Base-by-base conservation (phyloP, 2,888 invertebrate genomes). In the Danaus chrysippus region DNA sequence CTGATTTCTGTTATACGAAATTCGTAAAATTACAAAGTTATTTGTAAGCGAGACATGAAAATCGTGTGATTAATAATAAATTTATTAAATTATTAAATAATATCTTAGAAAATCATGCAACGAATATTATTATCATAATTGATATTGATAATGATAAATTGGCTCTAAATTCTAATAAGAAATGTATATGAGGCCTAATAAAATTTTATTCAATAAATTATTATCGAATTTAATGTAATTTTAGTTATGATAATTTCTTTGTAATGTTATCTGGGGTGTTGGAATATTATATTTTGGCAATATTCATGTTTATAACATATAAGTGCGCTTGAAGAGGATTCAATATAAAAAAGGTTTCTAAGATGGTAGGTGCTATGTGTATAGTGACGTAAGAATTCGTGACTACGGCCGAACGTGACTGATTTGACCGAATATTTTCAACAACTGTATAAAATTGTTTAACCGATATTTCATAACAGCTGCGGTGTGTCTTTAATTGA, bases 361-460 rank as follows among this genome's bases (percentile, higher is more conserved):
- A 66, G 67, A 68, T 68, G 65, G 62, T 65, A 70, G 70, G 67
- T 67, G 70, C 75, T 77, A 79, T 78, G 79, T 79, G 78, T 68
- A 79, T 76, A 74, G 72, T 79, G 79, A 82, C 82, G 82, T 82
- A 77, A 81, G 67, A 64, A 64, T 60, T 82, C 83, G 83, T 82
- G 83, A 82, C 80, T 75, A 63, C 59, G 65, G 66, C 68, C 65
- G 68, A 70, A 70, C 82, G 83, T 83, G 82, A 83, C 76, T 76
- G 68, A 69, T 69, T 73, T 83, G 83, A 82, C 81, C 81, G 79
- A 72, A 76, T 72, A 76, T 71, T 70, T 68, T 61, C 54, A 64
- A 62, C 58, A 49, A 49, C 49, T 49, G 17, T 49, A 49, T 49
- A 17, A 49, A 49, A 49, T 49, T 49, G 49, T 49, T 49, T 49